Conservation (phyloP, 2,113 vertebrate genomes). For the Electrona antarctica region DNA sequence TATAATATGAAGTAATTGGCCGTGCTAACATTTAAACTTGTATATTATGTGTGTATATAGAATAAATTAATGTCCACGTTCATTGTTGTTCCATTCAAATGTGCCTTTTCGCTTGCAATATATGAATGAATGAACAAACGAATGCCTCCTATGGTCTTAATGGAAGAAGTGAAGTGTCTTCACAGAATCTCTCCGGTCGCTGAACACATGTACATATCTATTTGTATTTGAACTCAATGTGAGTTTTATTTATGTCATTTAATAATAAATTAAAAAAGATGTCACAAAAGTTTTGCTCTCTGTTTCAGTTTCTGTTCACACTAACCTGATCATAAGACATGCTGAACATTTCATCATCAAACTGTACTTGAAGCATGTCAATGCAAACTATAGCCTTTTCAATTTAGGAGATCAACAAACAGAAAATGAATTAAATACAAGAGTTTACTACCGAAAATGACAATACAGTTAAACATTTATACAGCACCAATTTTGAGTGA, state of each 20-base stretch:
- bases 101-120: constrained; percentile 57
- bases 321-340: neutral
- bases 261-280: constrained; percentile 80
- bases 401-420: too few species aligned
- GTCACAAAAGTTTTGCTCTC: constrained; percentile 39
- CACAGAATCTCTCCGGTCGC: constrained; percentile 23
- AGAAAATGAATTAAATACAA: too few species aligned
- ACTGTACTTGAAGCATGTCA: neutral
- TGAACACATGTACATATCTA: constrained; percentile 75
- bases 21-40: constrained; percentile 65
- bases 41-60: constrained; percentile 83
- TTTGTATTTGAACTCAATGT: constrained; percentile 74
- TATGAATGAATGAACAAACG: constrained; percentile 17
- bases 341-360: neutral
- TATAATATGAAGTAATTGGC: constrained; percentile 31
- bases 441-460: too few species aligned
- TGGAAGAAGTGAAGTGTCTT: constrained; percentile 57
- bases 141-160: constrained; percentile 29
- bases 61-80: constrained; percentile 71
- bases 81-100: constrained; percentile 50
- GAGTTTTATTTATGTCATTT: constrained; percentile 83
- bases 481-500: too few species aligned
- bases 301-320: constrained; percentile 37
- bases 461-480: too few species aligned
- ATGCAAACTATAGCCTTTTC: neutral